phyloP scores from a whole-genome alignment of 2,113 vertebrate genomes.

The Lota lota region DNA sequence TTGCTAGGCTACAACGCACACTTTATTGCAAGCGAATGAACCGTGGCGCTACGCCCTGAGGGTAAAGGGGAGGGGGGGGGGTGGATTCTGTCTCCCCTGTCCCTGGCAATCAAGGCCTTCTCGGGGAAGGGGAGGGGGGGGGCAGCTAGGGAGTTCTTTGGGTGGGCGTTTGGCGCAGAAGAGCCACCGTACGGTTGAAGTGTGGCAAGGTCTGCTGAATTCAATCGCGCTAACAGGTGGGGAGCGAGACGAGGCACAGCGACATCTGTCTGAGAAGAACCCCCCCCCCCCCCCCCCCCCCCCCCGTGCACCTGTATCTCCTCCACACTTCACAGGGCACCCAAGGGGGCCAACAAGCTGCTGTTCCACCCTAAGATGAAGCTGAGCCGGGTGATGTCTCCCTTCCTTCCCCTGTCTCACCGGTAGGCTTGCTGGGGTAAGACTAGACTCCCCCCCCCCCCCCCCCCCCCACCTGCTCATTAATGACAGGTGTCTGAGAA shows the following conservation, averaged over 20 bases:
- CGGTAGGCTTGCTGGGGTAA: too few relatives aligned
- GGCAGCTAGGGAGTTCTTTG: too few relatives aligned
- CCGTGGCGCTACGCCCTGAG: conserved; percentile 51
- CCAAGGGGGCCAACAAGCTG: conserved; percentile 35
- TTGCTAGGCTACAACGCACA: conserved; percentile 39
- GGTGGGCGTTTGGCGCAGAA: too few relatives aligned
- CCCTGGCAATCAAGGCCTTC: too few relatives aligned
- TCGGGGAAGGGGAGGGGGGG: too few relatives aligned
- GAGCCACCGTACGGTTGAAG: conserved; percentile 26
- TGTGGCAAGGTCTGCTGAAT: conserved; percentile 34
- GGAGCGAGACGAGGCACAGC: conserved; percentile 57
- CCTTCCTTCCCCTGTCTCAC: too few relatives aligned
- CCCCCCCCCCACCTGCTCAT: too few relatives aligned
- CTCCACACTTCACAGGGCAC: conserved; percentile 51
- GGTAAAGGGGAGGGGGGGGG: conserved; percentile 17
- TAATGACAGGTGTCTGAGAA: too few relatives aligned
- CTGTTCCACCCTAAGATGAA: too few relatives aligned
- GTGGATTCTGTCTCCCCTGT: too few relatives aligned
- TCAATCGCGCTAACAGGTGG: conserved; percentile 61
- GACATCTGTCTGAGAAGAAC: conserved; percentile 64
- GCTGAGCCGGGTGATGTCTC: too few relatives aligned
- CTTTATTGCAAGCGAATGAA: conserved; percentile 55
- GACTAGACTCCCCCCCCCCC: too few relatives aligned
- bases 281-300: conserved; percentile 16
- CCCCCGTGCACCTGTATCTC: conserved; percentile 21